Base-by-base conservation (phyloP, 2,113 vertebrate genomes). In the Trogon surrucura region DNA sequence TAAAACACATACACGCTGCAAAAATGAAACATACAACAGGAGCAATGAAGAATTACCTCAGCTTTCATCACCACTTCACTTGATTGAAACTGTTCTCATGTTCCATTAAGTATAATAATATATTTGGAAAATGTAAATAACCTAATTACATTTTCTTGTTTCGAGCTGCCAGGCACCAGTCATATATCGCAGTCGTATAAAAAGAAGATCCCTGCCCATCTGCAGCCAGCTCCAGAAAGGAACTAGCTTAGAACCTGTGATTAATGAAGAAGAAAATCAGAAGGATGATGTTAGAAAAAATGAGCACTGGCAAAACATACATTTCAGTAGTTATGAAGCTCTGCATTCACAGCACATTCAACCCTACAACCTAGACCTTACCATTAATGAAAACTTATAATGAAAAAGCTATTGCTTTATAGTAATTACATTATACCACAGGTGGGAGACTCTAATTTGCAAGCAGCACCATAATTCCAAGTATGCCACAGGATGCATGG, bases 161-260 rank as follows among this genome's bases (percentile, higher is more conserved):
- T 98, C 97, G 85, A 99, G 97, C 88, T 91, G 99, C 99, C 99
- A 99, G 97, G 98, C 99, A 96, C 99, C 98, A 27, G 98, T 99
- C 96, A 99, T 92, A 95, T 99, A 99, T 67, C 99, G 98, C 79
- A 99, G 98, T 89, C 99, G 98, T 97, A 99, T 99, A 97, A 99
- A 99, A 94, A 99, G 95, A 69, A 99, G 98, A 97, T 99, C 99
- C 73, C 84, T 98, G 90, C 99, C 99, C 99, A 99, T 99, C 93
- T 99, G 99, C 82, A 99, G 96, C 99, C 99, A 99, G 97, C 99
- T 99, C 99, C 99, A 99, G 95, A 99, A 99, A 9, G 99, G 99
- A 97, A 99, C 98, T 97, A 99, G 97, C 94, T 99, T 99, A 86
- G 99, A 99, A 85, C 99, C 99, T 99, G 95, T 36, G 50, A 94